These are phyloP conservation scores for Leucosticte australis DNA, from an alignment of 2,113 vertebrate species.

Conservation along the genomic window DNA sequence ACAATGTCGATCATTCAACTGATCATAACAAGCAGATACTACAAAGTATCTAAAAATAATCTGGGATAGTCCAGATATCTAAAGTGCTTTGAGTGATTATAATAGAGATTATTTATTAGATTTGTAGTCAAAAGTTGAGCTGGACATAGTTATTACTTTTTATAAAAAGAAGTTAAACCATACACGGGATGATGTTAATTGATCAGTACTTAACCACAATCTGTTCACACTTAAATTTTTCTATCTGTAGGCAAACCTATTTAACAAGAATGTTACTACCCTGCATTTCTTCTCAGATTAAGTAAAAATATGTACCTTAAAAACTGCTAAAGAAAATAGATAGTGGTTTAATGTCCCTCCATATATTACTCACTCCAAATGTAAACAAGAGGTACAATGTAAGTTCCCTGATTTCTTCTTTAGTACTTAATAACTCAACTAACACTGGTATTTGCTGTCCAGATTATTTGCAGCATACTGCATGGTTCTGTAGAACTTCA, in stretches of 20 bases:
- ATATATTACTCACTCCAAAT: conserved; percentile 53
- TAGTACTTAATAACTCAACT: conserved; percentile 31
- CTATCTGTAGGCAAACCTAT: conserved; percentile 31
- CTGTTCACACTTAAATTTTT: conserved; percentile 31
- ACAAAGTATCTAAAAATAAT: conserved; percentile 90
- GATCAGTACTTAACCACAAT: conserved; percentile 10
- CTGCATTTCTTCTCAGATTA: conserved; percentile 51
- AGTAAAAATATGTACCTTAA: conserved; percentile 55
- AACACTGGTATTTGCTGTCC: conserved; percentile 40
- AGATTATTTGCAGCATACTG: conserved; percentile 33
- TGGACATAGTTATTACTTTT: background rate
- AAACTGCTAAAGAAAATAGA: conserved; percentile 25
- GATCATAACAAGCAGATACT: conserved; percentile 92
- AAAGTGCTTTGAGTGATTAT: conserved; percentile 95
- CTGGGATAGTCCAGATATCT: conserved; percentile 92
- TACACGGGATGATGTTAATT: conserved; percentile 3
- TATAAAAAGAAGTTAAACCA: background rate
- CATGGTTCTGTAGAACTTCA: conserved; percentile 27
- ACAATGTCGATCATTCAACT: conserved; percentile 95
- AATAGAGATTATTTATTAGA: conserved; percentile 53
- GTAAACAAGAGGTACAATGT: conserved; percentile 71
- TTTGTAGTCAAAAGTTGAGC: conserved; percentile 44
- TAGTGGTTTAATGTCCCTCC: conserved; percentile 59
- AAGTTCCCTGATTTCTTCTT: conserved; percentile 67
- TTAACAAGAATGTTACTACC: conserved; percentile 19